Conservation (phyloP, 2,888 invertebrate species). For the Pristionchus exspectatus region DNA sequence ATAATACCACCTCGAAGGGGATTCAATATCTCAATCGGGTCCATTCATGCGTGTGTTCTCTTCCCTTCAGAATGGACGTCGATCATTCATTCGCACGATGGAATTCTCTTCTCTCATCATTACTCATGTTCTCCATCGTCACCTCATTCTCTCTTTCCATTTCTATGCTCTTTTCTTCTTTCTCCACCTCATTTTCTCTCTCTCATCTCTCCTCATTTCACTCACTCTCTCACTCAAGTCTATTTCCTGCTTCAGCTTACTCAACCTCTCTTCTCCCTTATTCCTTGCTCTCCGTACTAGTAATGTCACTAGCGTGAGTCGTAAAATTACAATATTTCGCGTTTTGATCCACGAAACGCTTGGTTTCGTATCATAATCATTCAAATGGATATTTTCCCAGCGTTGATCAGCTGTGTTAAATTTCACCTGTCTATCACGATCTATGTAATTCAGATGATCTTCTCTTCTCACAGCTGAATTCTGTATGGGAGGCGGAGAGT, state of each 20-base stretch:
- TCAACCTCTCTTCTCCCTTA: not conserved
- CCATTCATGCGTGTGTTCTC: slow-evolving; percentile 8
- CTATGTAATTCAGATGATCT: slow-evolving; percentile 32
- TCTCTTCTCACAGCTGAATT: not conserved
- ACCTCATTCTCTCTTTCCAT: not conserved
- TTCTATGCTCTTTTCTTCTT: not conserved
- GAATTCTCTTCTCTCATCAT: not conserved
- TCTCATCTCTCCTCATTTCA: slow-evolving; percentile 37
- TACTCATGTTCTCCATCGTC: not conserved
- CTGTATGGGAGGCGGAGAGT: slow-evolving; percentile 44
- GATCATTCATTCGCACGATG: not conserved
- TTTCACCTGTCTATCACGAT: not conserved
- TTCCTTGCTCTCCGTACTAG: not conserved
- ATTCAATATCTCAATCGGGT: not conserved
- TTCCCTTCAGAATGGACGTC: not conserved
- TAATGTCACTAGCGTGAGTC: not conserved
- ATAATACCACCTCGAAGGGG: not conserved
- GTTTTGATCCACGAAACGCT: no score
- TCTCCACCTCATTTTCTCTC: slow-evolving; percentile 41
- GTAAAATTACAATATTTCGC: not conserved
- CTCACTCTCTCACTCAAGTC: not conserved
- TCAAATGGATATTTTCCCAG: no score
- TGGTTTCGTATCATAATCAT: no score
- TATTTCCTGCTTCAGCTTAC: slow-evolving; percentile 41
- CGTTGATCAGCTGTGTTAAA: not conserved